A percentile compares a stretch with the other conserved stretches of the same genome.
These are phyloP conservation scores for Apocheima hispidaria DNA, from an alignment of 2,888 invertebrate genomes.

Conservation along the genomic window DNA sequence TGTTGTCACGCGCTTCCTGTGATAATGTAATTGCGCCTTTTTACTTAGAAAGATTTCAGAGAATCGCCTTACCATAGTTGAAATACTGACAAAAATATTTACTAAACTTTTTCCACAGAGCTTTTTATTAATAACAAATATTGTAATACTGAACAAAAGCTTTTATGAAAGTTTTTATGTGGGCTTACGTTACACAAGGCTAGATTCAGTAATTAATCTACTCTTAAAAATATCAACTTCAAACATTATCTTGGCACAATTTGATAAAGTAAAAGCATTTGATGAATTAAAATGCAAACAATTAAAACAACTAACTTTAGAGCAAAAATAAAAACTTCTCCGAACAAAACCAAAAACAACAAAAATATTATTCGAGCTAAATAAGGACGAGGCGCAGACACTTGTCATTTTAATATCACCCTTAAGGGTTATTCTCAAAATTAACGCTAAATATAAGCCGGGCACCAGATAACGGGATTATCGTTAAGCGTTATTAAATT, in stretches of 20 bases:
- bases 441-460: slow-evolving; percentile 40
- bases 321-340: slow-evolving; percentile 13
- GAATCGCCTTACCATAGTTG: no score
- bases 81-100: no score
- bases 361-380: slow-evolving; percentile 15
- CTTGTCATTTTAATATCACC: slow-evolving; percentile 44
- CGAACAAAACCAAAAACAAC: slow-evolving; percentile 14
- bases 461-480: slow-evolving; percentile 39
- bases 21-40: no score
- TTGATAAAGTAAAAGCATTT: slow-evolving; percentile 9
- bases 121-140: background rate
- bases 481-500: slow-evolving; percentile 42
- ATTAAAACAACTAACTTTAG: slow-evolving; percentile 16
- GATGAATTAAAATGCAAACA: slow-evolving; percentile 19
- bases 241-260: background rate
- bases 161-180: background rate
- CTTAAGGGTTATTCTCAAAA: slow-evolving; percentile 39
- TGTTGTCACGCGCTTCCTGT: no score
- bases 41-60: no score
- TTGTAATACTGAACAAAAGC: background rate
- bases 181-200: background rate
- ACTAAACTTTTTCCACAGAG: no score
- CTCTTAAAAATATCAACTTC: background rate
- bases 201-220: background rate
- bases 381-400: slow-evolving; percentile 35